These are phyloP conservation scores for Hesperophylax magnus DNA, from an alignment of 1,140 invertebrate genomes.

Conservation along the genomic window DNA sequence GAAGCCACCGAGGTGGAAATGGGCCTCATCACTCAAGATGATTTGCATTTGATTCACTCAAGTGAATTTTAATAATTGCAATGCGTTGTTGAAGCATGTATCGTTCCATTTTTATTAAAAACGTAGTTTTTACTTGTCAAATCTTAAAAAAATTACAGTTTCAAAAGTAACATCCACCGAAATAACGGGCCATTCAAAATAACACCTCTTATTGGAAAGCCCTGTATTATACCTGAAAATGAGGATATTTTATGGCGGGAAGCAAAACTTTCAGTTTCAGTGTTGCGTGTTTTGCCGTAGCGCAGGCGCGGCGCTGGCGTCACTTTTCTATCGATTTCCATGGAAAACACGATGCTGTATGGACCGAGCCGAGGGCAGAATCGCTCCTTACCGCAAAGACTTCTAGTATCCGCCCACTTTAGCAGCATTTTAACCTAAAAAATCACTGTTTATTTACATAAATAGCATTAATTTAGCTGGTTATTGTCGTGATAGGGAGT, in stretches of 20 bases:
- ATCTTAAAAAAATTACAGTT: too few species aligned
- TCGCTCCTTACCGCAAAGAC: neutral
- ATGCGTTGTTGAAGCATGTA: too few species aligned
- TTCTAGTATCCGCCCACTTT: conserved; percentile 32
- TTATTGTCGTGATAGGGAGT: neutral
- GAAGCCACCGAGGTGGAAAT: too few species aligned
- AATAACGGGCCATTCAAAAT: too few species aligned
- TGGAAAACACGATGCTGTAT: conserved; percentile 45
- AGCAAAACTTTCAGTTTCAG: conserved; percentile 2
- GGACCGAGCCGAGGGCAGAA: conserved; percentile 39
- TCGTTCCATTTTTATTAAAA: too few species aligned
- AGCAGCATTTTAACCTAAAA: conserved; percentile 20
- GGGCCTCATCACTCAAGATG: too few species aligned
- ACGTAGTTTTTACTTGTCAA: too few species aligned
- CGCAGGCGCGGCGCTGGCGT: conserved; percentile 43
- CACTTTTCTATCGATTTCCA: conserved; percentile 35
- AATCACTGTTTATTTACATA: conserved; percentile 22
- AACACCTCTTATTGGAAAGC: too few species aligned
- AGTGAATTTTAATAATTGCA: too few species aligned
- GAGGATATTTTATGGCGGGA: neutral
- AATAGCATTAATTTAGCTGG: too few species aligned
- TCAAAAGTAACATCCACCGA: too few species aligned
- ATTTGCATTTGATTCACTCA: too few species aligned
- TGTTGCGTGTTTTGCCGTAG: conserved; percentile 6
- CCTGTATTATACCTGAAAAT: neutral